Percentiles rank a stretch among this genome's conserved stretches.
phyloP scores from a whole-genome alignment of 2,113 vertebrate species.

The Heptranchias perlo region DNA sequence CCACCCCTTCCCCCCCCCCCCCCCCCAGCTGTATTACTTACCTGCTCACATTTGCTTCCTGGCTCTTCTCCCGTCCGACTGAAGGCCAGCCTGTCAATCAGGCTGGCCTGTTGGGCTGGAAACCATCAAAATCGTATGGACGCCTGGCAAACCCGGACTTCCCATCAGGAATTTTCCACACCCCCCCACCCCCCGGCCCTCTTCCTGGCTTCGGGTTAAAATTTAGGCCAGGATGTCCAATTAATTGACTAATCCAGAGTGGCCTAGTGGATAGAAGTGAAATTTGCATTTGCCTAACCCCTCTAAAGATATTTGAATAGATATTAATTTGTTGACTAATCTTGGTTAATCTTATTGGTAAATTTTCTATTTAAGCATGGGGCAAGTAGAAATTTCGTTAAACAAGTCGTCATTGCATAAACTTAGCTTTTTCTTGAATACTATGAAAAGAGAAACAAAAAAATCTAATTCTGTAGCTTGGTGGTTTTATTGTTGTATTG shows the following conservation, averaged over 20 bases:
- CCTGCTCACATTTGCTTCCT: no score
- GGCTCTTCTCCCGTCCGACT: no score
- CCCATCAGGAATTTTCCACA: no score
- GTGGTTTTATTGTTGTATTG: background rate
- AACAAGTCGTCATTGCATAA: background rate
- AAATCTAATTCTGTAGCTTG: background rate
- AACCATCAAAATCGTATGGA: no score
- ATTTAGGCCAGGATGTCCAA: no score
- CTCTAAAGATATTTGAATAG: background rate
- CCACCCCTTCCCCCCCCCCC: no score
- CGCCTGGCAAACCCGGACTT: no score
- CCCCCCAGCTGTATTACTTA: no score
- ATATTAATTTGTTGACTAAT: background rate
- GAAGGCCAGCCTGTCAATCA: no score
- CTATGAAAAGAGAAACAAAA: background rate
- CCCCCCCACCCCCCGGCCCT: no score
- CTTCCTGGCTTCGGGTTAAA: no score
- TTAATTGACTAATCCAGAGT: background rate
- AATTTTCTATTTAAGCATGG: background rate
- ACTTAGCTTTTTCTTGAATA: background rate
- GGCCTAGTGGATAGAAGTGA: background rate
- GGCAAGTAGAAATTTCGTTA: background rate
- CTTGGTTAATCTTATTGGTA: background rate
- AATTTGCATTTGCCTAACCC: background rate
- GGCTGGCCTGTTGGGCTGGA: no score